Conservation (phyloP, 2,113 vertebrate genomes). For the Psephotus haematonotus region DNA sequence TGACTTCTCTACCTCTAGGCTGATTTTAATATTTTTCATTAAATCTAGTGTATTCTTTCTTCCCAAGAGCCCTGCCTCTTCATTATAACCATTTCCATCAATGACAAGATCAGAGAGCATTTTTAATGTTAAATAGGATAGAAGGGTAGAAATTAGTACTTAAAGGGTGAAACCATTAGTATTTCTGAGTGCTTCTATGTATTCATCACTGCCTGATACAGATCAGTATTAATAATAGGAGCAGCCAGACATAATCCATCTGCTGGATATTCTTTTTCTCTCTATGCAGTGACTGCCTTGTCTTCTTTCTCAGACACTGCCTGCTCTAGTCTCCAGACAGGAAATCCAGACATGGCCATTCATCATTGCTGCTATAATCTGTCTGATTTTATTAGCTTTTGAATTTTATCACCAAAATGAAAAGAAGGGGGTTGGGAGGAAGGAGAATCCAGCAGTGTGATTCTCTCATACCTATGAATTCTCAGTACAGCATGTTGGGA, state of each 20-base stretch:
- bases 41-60: slow-evolving; percentile 52
- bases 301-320: slow-evolving; percentile 67
- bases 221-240: slow-evolving; percentile 75
- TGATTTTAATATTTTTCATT: slow-evolving; percentile 71
- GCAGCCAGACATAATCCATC: slow-evolving; percentile 75
- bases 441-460: not conserved
- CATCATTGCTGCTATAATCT: slow-evolving; percentile 76
- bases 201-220: slow-evolving; percentile 73
- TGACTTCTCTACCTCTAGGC: slow-evolving; percentile 25
- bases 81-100: slow-evolving; percentile 69
- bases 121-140: slow-evolving; percentile 67
- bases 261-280: slow-evolving; percentile 67
- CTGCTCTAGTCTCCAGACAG: slow-evolving; percentile 72
- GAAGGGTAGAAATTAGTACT: slow-evolving; percentile 68
- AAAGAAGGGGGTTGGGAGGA: not conserved
- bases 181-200: slow-evolving; percentile 66
- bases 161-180: slow-evolving; percentile 71
- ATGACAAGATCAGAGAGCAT: slow-evolving; percentile 66
- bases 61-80: slow-evolving; percentile 49
- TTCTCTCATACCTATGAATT: slow-evolving; percentile 14
- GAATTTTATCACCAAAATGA: slow-evolving; percentile 74
- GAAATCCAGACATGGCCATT: slow-evolving; percentile 78
- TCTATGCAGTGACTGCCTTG: slow-evolving; percentile 53
- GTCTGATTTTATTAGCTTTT: slow-evolving; percentile 79
- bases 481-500: not conserved